Base-by-base conservation (phyloP, 1,140 invertebrate genomes). In the Hesperophylax magnus region DNA sequence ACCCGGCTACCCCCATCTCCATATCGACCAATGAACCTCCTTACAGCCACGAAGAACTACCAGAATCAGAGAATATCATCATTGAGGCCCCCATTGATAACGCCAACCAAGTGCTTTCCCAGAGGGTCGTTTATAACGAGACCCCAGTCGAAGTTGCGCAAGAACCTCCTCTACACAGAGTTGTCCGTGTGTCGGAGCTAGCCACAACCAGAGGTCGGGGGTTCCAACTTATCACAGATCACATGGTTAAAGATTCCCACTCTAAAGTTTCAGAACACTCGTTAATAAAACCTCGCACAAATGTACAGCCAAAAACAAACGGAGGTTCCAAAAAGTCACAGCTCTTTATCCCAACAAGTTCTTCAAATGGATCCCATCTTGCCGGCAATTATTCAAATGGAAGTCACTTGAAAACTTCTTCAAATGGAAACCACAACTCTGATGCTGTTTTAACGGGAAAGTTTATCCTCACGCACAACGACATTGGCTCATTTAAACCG, bases 151-250 rank as follows among this genome's bases (percentile, higher is more conserved):
- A 72, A 72, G 39, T 53, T 14, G 34, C 18, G 6, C 34, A 11
- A 20, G 39, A 65, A n/a, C 31, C 27, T 31, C 77, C 53, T 47
- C 27, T 79, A n/a, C 77, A 79, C 17, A 79, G 54, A 27, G 24
- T 79, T 22, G 67, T 81, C 7, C 58, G 76, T 31, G 75, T 81
- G 2, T 77, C 80, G 3, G 72, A 71, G 8, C 53, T 80, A 47
- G 11, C 39, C 15, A 17, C 75, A n/a, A 60, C 27, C 5, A 78
- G 52, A 72, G 54, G 56, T 9, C 58, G 27, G 11, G 76, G 76
- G 0, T 81, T 81, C 58, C 80, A 78, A 53, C 53, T 81, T 6
- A 74, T 81, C 14, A 77, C 80, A 27, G 80, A 81, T 27, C 56
- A 77, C 24, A 54, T 81, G 11, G 27, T 18, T 11, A 53, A 47